Percentiles rank a stretch among this genome's conserved stretches.
Conservation (phyloP, 2,113 vertebrate genomes). For the Nerophis lumbriciformis region DNA sequence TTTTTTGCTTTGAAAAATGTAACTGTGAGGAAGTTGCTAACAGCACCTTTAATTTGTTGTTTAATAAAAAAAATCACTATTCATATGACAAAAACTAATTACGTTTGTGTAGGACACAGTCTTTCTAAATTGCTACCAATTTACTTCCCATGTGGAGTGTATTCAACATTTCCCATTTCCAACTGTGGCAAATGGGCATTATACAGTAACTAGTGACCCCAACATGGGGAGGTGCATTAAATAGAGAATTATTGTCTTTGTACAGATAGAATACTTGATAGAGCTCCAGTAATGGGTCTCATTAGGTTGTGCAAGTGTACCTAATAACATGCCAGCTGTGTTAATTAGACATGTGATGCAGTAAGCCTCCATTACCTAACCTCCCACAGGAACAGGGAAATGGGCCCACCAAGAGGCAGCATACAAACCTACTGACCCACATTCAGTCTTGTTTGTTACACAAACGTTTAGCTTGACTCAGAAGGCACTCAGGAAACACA, state of each 20-base stretch:
- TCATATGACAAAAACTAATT: too few species aligned
- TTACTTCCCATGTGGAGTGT: too few species aligned
- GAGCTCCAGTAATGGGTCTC: not conserved
- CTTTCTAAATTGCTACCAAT: too few species aligned
- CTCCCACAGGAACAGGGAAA: conserved; percentile 16
- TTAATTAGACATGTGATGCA: not conserved
- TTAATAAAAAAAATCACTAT: too few species aligned
- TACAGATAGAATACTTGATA: not conserved
- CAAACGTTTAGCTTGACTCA: not conserved
- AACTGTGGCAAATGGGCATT: too few species aligned
- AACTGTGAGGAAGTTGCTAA: too few species aligned
- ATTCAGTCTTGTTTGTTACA: not conserved
- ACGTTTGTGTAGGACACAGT: too few species aligned
- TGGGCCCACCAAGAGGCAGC: conserved; percentile 53
- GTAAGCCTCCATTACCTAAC: conserved; percentile 1
- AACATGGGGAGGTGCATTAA: not conserved
- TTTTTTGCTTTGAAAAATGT: too few species aligned
- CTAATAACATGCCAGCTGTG: not conserved
- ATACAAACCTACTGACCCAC: conserved; percentile 1
- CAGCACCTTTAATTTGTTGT: too few species aligned
- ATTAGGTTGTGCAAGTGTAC: not conserved
- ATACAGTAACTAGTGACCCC: too few species aligned
- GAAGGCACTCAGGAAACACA: not conserved
- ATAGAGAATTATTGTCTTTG: not conserved
- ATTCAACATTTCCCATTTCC: too few species aligned